Evolutionary conservation across 2,113 vertebrate genomes (phyloP), one percentile per base, ranked within the genome.

Genomic region (Panthera leo): DNA sequence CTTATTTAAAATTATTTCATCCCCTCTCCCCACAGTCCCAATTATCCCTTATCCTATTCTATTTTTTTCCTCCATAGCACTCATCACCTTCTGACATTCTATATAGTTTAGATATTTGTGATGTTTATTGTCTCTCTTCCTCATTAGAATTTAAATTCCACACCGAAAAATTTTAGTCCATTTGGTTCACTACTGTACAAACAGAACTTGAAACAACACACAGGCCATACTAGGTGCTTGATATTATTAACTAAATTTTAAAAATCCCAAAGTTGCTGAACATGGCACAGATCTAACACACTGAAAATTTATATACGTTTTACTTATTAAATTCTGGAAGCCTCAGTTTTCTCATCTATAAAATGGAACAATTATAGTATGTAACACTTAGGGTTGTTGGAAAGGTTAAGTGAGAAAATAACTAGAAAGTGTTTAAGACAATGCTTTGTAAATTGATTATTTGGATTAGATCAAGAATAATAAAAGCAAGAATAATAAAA

Each of bases 391-490:
- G 65, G 16, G 10, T 5, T 84, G 21, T 7, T 95, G 10, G 51
- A 65, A 85, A 92, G 36, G 89, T 94, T 85, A 85, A 96, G 39
- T 10, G 39, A 89, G 23, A 89, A 86, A 82, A 73, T 21, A 95
- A 87, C 76, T 84, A 55, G 21, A 78, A 93, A 73, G 2, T 23
- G 71, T 23, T 48, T 87, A 93, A 92, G 48, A 70, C 10, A 71
- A 1, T 76, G 14, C 3, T 79, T 94, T 71, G 10, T 6, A 36
- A 67, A 53, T 25, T 63, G 25, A 58, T 68, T 93, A 70, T 73
- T 92, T 87, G 93, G 13, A 34, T 84, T 83, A 53, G 25, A 53
- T 13, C 12, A 58, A 91, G 23, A 88, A 51, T 76, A 79, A 75
- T 23, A 68, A 93, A 93, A 91, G 3, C 36, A 83, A 92, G n/a